Evolutionary conservation across 2,888 invertebrate species (phyloP), one percentile per base, ranked within the genome.

Genomic region (Seladonia tumulorum): DNA sequence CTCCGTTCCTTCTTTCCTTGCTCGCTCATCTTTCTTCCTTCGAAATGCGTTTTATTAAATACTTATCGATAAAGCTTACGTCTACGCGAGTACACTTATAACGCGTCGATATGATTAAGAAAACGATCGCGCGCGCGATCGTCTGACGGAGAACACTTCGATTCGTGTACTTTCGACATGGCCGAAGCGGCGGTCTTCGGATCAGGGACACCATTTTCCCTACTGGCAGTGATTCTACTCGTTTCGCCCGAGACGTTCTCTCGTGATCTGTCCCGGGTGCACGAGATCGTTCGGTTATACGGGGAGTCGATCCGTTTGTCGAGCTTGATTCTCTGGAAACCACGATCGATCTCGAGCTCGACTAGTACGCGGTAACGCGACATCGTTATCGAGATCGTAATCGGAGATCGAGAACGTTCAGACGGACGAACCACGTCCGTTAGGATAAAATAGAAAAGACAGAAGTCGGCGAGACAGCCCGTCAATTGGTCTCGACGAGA

Each of bases 401-500:
- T 63, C 63, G 63, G 5, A 14, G 63, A 63, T 16, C 18, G n/a
- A 10, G 49, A 53, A n/a, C 57, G 57, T n/a, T 57, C 2, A n/a
- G 57, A n/a, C 29, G 60, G 35, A 73, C 73, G 25, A 53, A 49
- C 35, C 35, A 35, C 5, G 39, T 39, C n/a, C 53, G 53, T n/a
- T 35, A 42, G 12, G 57, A 57, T 57, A 66, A 18, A 66, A 29
- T 18, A 10, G 18, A 39, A 18, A 8, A 3, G 39, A 35, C 18
- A 18, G 35, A 18, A 29, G 3, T n/a, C 39, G 39, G 66, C 2
- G 14, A n/a, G 35, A 74, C 29, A 14, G 42, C 2, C n/a, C 18
- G 22, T 84, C 82, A 86, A 76, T 88, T 88, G 71, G 90, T 90
- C 71, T 94, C 94, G 75, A 89, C 88, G 39, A 91, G 87, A 76